These are phyloP conservation scores for Lysiphlebus fabarum DNA, from an alignment of 1,140 invertebrate species.

Conservation along the genomic window DNA sequence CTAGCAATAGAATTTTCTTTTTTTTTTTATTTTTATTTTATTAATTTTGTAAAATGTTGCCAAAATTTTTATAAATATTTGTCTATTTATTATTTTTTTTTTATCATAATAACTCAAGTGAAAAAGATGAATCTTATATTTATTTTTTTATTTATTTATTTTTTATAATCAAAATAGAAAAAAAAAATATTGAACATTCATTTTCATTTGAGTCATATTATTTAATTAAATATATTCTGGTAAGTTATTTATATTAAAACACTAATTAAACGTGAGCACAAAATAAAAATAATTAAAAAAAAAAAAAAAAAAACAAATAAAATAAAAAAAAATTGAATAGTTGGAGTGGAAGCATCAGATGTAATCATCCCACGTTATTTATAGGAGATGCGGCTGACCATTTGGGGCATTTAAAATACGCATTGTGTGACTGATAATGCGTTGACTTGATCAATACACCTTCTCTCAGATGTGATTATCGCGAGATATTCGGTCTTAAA, in stretches of 20 bases:
- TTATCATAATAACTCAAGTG: too few relatives aligned
- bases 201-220: too few relatives aligned
- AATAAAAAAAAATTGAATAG: slow-evolving; percentile 31
- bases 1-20: too few relatives aligned
- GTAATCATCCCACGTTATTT: slow-evolving; percentile 57
- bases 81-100: too few relatives aligned
- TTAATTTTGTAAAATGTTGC: background rate
- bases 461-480: slow-evolving; percentile 46
- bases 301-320: slow-evolving; percentile 19
- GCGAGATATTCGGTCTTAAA: slow-evolving; percentile 33
- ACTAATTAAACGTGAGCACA: too few relatives aligned
- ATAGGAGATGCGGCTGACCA: slow-evolving; percentile 57
- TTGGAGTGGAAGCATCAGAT: slow-evolving; percentile 42
- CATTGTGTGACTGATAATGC: slow-evolving; percentile 38
- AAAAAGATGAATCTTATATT: too few relatives aligned
- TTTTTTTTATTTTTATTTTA: too few relatives aligned
- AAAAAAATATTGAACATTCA: too few relatives aligned
- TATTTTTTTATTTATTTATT: too few relatives aligned
- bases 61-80: background rate
- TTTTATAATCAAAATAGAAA: slow-evolving; percentile 13
- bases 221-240: too few relatives aligned
- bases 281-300: background rate
- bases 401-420: slow-evolving; percentile 34
- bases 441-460: slow-evolving; percentile 14
- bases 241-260: too few relatives aligned